Base-by-base conservation (phyloP, 2,888 invertebrate genomes). In the Megamerina dolium region DNA sequence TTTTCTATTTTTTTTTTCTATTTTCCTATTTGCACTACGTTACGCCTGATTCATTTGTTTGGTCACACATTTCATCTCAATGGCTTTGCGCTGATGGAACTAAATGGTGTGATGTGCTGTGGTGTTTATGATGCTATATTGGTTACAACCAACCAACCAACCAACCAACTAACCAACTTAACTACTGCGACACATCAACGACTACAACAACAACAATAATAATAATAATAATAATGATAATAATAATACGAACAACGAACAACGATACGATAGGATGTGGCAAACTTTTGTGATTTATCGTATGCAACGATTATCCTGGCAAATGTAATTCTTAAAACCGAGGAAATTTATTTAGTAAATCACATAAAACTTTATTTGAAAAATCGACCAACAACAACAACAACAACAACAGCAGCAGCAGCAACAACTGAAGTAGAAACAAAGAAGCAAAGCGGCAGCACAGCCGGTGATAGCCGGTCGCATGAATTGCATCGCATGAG, bases 331-430 rank as follows among this genome's bases (percentile, higher is more conserved):
- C 64, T 66, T 46, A 69, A 66, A 56, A 68, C 70, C 59, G 71
- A 72, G 61, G 70, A 72, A 66, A 67, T 71, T 64, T 71, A 70
- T 66, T 63, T 72, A 59, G 61, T 64, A 56, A 72, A 70, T 68
- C 72, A 71, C 63, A 63, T 70, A 59, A 71, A 72, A 65, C 67
- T 71, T 59, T 66, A 64, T 64, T 60, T 70, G 64, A 68, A 70
- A 66, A 68, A 68, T 66, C 61, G 65, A 56, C 64, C 60, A 56
- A 55, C 60, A 55, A 50, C 49, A 51, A 50, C 46, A 13, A 27
- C 46, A 34, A 39, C 47, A 45, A 43, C 52, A 45, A 43, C 48
- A 52, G 30, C 50, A 45, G 14, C 46, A 46, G 31, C 43, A 45
- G 52, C 53, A 42, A 34, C 49, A 49, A 34, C 42, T 17, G 9